These are phyloP conservation scores for Drosophila sordidapex DNA, from an alignment of 2,888 invertebrate species.

Conservation along the genomic window DNA sequence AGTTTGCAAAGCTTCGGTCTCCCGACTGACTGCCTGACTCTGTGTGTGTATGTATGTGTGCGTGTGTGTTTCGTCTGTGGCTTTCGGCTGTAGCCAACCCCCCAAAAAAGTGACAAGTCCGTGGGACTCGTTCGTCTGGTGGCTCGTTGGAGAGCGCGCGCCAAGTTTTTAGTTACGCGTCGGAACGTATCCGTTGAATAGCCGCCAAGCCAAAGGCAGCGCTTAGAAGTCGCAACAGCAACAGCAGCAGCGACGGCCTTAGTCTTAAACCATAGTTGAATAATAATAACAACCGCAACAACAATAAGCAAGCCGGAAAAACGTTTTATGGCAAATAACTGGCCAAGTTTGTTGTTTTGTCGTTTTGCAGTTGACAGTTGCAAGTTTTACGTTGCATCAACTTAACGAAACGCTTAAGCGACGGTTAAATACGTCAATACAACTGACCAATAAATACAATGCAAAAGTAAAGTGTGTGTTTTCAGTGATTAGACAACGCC, in stretches of 20 bases:
- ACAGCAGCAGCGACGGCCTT: conserved; percentile 66
- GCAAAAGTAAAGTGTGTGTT: conserved; percentile 1
- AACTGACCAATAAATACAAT: conserved; percentile 24
- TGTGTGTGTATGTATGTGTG: conserved; percentile 7
- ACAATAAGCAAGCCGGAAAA: conserved; percentile 53
- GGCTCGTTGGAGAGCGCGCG: conserved; percentile 80
- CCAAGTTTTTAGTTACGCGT: conserved; percentile 80
- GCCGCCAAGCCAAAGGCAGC: conserved; percentile 63
- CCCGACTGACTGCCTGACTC: conserved; percentile 20
- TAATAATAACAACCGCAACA: conserved; percentile 43
- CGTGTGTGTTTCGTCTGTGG: conserved; percentile 10
- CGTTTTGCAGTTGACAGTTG: conserved; percentile 55
- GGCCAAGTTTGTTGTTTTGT: conserved; percentile 32
- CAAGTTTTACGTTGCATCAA: conserved; percentile 47
- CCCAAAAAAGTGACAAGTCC: conserved; percentile 62
- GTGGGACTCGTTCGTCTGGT: conserved; percentile 66
- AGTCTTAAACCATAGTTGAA: conserved; percentile 53
- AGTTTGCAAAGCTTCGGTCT: conserved; percentile 44
- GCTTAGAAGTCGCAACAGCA: conserved; percentile 71
- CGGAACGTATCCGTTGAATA: conserved; percentile 78
- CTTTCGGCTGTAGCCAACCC: conserved; percentile 52
- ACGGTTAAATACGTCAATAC: conserved; percentile 26
- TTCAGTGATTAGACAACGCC: conserved; percentile 33
- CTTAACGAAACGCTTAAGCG: conserved; percentile 37
- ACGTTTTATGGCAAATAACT: conserved; percentile 46